Evolutionary conservation across 1,140 invertebrate species (phyloP).

Genomic region (Procambarus virginalis): DNA sequence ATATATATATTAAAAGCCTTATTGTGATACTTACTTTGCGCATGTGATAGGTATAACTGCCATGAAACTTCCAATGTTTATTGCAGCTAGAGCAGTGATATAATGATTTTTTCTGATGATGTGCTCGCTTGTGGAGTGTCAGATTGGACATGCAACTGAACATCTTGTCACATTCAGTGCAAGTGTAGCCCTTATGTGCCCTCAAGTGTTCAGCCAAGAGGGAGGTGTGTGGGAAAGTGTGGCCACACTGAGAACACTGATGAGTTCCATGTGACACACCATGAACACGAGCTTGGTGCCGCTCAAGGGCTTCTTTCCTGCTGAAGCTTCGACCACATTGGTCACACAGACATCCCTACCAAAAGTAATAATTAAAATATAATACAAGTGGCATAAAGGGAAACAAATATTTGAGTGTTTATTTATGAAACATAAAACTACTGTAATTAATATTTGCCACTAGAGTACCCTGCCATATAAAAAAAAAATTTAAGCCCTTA

Average conservation of each 20-base stretch:
- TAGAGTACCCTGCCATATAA: no score
- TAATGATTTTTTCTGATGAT: slow-evolving; percentile 29
- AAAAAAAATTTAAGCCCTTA: no score
- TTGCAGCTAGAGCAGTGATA: slow-evolving; percentile 40
- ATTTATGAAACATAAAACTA: no score
- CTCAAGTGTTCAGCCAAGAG: slow-evolving; percentile 51
- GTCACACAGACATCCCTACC: slow-evolving; percentile 44
- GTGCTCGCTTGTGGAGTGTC: slow-evolving; percentile 26
- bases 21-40: slow-evolving; percentile 25
- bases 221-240: slow-evolving; percentile 49
- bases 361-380: background rate
- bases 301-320: slow-evolving; percentile 49
- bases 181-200: slow-evolving; percentile 30
- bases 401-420: no score
- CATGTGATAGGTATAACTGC: slow-evolving; percentile 59
- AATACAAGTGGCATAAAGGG: background rate
- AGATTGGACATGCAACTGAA: slow-evolving; percentile 57
- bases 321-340: slow-evolving; percentile 52
- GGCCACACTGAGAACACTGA: slow-evolving; percentile 49
- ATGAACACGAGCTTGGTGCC: slow-evolving; percentile 47
- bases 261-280: slow-evolving; percentile 40
- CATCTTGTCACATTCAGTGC: slow-evolving; percentile 15
- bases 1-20: background rate
- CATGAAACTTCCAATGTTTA: slow-evolving; percentile 52
- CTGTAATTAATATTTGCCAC: no score